These are phyloP conservation scores for Oncorhynchus nerka DNA, from an alignment of 2,113 vertebrate genomes.

Conservation along the genomic window DNA sequence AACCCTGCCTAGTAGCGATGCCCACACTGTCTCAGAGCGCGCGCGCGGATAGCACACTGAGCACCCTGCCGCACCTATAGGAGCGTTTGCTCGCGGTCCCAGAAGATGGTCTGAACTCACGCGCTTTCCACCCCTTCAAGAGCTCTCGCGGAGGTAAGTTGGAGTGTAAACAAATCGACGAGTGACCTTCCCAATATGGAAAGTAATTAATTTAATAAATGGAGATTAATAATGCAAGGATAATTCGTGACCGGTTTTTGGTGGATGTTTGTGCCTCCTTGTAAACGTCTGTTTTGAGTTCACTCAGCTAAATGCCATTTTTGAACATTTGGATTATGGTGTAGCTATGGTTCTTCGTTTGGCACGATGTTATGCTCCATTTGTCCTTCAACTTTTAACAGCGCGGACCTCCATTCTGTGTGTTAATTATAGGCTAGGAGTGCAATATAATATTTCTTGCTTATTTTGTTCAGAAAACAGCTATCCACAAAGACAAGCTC, in stretches of 20 bases:
- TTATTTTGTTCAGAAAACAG: constrained; percentile 21
- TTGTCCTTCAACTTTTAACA: constrained; percentile 66
- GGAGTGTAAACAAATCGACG: constrained; percentile 50
- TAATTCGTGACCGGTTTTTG: constrained; percentile 3
- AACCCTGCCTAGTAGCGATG: constrained; percentile 90
- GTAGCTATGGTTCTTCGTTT: background rate
- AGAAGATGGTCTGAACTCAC: constrained; percentile 90
- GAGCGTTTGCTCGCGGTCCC: constrained; percentile 77
- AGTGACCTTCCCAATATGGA: constrained; percentile 38
- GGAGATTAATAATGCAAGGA: constrained; percentile 18
- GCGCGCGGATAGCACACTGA: constrained; percentile 83
- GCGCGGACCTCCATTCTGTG: constrained; percentile 7
- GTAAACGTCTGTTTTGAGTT: background rate
- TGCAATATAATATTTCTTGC: constrained; percentile 27
- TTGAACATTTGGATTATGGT: background rate
- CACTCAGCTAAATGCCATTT: background rate
- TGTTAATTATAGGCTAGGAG: constrained; percentile 10
- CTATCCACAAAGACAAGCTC: background rate
- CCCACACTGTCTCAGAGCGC: constrained; percentile 80
- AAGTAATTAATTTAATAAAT: constrained; percentile 36
- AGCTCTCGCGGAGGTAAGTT: constrained; percentile 82
- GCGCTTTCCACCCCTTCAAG: constrained; percentile 72
- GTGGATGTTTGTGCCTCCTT: background rate
- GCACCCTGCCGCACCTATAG: constrained; percentile 72
- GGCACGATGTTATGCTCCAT: background rate